These are phyloP conservation scores for Habrosyne pyritoides DNA, from an alignment of 2,888 invertebrate genomes.

Conservation along the genomic window DNA sequence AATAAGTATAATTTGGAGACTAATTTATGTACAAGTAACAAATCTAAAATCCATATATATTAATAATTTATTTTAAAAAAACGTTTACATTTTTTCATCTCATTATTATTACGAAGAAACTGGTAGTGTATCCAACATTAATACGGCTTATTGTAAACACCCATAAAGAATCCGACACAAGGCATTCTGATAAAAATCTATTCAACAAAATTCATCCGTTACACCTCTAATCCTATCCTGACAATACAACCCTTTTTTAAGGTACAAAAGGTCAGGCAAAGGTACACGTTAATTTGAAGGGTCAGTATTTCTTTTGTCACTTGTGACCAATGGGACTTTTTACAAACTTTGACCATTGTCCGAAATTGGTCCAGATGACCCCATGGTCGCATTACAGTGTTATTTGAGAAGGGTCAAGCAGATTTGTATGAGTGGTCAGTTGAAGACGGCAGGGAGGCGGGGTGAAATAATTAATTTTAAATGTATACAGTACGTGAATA, in stretches of 20 bases:
- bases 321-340: slow-evolving; percentile 70
- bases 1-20: no score
- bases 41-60: no score
- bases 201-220: slow-evolving; percentile 32
- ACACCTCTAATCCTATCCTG: slow-evolving; percentile 67
- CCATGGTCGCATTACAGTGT: slow-evolving; percentile 62
- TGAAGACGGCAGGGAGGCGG: not conserved
- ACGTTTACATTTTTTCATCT: no score
- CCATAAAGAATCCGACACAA: slow-evolving; percentile 23
- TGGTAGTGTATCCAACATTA: slow-evolving; percentile 10
- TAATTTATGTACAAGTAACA: no score
- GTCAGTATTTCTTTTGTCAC: slow-evolving; percentile 56
- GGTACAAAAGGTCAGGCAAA: slow-evolving; percentile 57
- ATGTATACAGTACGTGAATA: no score
- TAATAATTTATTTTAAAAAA: no score
- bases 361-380: slow-evolving; percentile 76
- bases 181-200: slow-evolving; percentile 28
- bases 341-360: slow-evolving; percentile 59
- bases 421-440: slow-evolving; percentile 54
- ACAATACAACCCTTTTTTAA: slow-evolving; percentile 42
- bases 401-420: slow-evolving; percentile 61
- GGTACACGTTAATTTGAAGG: slow-evolving; percentile 53
- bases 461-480: not conserved
- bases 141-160: slow-evolving; percentile 37
- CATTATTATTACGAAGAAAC: not conserved